A percentile compares a stretch with the other conserved stretches of the same genome.
Conservation (phyloP, 2,113 vertebrate species). For the Macheiramphus alcinus region DNA sequence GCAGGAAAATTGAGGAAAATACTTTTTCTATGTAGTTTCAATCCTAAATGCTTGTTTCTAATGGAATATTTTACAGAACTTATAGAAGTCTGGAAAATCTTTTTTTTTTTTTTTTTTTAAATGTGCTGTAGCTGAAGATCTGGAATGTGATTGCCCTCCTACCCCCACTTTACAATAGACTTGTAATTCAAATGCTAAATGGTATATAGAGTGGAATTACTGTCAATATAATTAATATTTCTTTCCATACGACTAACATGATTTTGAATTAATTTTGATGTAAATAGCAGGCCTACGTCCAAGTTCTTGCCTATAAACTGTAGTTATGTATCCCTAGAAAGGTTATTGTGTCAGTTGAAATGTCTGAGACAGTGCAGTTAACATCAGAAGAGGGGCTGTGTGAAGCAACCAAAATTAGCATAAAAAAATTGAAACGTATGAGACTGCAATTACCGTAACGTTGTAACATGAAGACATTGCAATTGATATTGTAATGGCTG, state of each 20-base stretch:
- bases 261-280: neutral
- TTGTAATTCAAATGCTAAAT: neutral
- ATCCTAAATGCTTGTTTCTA: neutral
- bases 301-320: neutral
- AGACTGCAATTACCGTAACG: neutral
- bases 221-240: neutral
- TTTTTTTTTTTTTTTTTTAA: neutral
- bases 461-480: neutral
- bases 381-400: neutral
- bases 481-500: conserved; percentile 11
- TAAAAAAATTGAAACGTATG: neutral
- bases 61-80: neutral
- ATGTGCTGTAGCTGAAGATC: neutral
- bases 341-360: neutral
- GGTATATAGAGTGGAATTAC: neutral
- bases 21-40: neutral
- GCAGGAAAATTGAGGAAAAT: neutral
- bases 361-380: neutral
- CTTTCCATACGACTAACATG: neutral
- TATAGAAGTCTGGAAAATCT: neutral
- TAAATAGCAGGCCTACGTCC: neutral
- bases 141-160: neutral
- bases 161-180: neutral
- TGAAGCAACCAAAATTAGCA: conserved; percentile 1
- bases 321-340: neutral